A percentile compares a stretch with the other conserved stretches of the same genome.
phyloP scores from a whole-genome alignment of 2,797 vertebrate genomes.

The Adelosebastes latens region DNA sequence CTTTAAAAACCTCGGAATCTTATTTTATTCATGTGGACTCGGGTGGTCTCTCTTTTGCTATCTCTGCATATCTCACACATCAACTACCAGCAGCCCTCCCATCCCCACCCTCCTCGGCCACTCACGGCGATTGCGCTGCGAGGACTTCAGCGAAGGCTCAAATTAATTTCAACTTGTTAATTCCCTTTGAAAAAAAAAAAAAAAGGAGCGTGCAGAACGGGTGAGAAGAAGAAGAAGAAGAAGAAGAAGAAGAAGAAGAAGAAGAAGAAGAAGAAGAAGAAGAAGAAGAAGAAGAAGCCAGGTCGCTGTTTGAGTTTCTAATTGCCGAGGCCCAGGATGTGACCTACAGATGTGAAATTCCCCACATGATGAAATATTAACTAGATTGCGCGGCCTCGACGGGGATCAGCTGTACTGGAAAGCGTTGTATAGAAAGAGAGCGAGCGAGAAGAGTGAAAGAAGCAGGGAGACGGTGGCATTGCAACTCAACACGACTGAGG shows the following conservation, averaged over 20 bases:
- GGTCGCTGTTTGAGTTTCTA: slow-evolving; percentile 76
- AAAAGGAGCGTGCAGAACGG: background rate
- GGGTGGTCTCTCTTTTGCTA: slow-evolving; percentile 14
- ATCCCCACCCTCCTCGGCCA: background rate
- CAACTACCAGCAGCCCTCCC: background rate
- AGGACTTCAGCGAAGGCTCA: slow-evolving; percentile 59
- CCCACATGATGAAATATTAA: slow-evolving; percentile 79
- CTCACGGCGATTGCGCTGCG: slow-evolving; percentile 27
- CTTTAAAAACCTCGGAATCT: slow-evolving; percentile 29
- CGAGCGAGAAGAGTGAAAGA: background rate
- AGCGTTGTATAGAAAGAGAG: slow-evolving; percentile 5
- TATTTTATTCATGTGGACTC: slow-evolving; percentile 65
- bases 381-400: slow-evolving; percentile 43
- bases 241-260: slow-evolving; percentile 38
- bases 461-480: slow-evolving; percentile 11
- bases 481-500: slow-evolving; percentile 51
- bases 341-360: slow-evolving; percentile 78
- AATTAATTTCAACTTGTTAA: slow-evolving; percentile 80
- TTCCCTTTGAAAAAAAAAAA: slow-evolving; percentile 74
- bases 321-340: slow-evolving; percentile 70
- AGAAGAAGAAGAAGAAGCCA: slow-evolving; percentile 58
- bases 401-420: slow-evolving; percentile 41
- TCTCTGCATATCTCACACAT: slow-evolving; percentile 12
- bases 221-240: slow-evolving; percentile 33
- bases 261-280: slow-evolving; percentile 36